These are phyloP conservation scores for Miichthys miiuy DNA, from an alignment of 2,797 vertebrate species.

Conservation along the genomic window DNA sequence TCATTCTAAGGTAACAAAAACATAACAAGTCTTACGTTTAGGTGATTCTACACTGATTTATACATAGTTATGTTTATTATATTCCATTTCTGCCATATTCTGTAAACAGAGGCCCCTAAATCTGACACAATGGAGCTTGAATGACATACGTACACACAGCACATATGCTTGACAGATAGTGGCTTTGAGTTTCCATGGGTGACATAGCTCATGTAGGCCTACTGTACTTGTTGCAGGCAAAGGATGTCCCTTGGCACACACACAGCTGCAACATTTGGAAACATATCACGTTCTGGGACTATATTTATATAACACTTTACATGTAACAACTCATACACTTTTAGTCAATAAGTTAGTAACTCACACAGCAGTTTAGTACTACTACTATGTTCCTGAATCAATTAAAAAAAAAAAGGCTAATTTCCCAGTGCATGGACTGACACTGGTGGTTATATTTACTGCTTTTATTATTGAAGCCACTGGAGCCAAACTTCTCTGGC, in stretches of 20 bases:
- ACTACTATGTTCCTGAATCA: too few relatives aligned
- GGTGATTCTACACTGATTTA: too few relatives aligned
- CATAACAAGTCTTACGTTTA: too few relatives aligned
- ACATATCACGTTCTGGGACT: not conserved
- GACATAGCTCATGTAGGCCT: slow-evolving; percentile 36
- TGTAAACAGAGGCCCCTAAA: too few relatives aligned
- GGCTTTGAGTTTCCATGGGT: slow-evolving; percentile 36
- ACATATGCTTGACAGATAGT: not conserved
- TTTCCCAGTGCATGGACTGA: slow-evolving; percentile 6
- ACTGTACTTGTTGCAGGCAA: not conserved
- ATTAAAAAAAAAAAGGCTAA: too few relatives aligned
- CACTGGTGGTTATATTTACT: slow-evolving; percentile 14
- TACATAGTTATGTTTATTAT: too few relatives aligned
- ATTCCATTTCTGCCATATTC: too few relatives aligned
- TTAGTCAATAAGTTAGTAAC: too few relatives aligned
- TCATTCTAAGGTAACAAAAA: too few relatives aligned
- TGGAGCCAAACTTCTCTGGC: slow-evolving; percentile 39
- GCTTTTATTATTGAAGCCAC: slow-evolving; percentile 31
- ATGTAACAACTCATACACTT: too few relatives aligned
- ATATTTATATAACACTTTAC: not conserved
- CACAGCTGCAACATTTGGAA: slow-evolving; percentile 33
- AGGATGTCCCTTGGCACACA: slow-evolving; percentile 29
- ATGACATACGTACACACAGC: not conserved
- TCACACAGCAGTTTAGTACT: too few relatives aligned
- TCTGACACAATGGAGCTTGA: not conserved